These are phyloP conservation scores for Andrena minutula DNA, from an alignment of 2,888 invertebrate genomes.

Conservation along the genomic window DNA sequence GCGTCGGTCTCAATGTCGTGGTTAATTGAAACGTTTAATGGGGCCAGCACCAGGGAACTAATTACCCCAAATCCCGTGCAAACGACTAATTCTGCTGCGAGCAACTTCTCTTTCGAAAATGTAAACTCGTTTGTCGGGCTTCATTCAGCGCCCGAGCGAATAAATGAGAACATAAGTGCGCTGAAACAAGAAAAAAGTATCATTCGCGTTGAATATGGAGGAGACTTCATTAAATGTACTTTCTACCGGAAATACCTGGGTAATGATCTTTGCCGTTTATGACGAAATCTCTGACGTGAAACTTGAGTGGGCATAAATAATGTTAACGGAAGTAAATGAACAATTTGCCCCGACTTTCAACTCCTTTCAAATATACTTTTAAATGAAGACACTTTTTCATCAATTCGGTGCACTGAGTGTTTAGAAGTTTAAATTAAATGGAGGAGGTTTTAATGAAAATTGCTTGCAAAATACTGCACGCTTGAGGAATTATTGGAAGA, in stretches of 20 bases:
- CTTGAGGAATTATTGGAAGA: no score
- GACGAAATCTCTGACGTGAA: neutral
- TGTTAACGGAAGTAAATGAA: no score
- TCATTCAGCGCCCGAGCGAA: neutral
- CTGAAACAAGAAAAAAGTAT: neutral
- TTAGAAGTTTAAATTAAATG: no score
- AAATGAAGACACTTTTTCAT: no score
- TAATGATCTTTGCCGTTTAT: neutral
- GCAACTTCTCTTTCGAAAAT: conserved; percentile 29
- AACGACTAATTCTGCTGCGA: conserved; percentile 1
- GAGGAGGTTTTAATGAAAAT: neutral
- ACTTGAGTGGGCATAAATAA: no score
- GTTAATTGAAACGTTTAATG: conserved; percentile 49
- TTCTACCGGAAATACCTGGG: neutral
- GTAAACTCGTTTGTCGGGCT: neutral
- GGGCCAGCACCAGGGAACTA: conserved; percentile 11
- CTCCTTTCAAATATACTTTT: no score
- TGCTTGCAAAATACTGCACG: neutral
- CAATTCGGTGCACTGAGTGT: no score
- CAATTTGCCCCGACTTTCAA: no score
- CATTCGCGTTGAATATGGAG: neutral
- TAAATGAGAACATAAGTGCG: conserved; percentile 13
- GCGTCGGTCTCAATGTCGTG: conserved; percentile 27
- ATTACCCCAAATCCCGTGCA: conserved; percentile 37
- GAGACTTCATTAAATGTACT: conserved; percentile 3